A percentile compares a stretch with the other conserved stretches of the same genome.
Evolutionary conservation across 1,140 invertebrate genomes (phyloP).

Genomic region (Ips typographus): DNA sequence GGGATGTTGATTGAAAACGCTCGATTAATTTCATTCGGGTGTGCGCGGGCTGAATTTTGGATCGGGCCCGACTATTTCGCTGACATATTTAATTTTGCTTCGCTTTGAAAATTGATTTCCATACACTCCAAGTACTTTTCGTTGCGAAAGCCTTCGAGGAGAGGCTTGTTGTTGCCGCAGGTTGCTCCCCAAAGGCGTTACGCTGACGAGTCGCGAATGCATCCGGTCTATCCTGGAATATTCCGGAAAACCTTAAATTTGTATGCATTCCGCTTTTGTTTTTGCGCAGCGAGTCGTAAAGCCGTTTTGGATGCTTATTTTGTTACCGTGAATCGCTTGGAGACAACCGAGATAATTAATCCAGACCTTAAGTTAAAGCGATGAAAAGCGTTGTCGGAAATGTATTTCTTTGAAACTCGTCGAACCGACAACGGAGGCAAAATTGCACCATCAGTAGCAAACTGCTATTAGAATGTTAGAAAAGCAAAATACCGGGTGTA

Average conservation of each 20-base stretch:
- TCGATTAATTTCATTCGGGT: conserved; percentile 17
- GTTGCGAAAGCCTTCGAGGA: not conserved
- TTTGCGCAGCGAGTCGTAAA: conserved; percentile 11
- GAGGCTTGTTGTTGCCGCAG: conserved; percentile 6
- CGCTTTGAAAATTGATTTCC: too few relatives aligned
- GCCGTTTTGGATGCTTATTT: conserved; percentile 12
- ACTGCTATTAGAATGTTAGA: too few relatives aligned
- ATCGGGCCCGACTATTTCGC: not conserved
- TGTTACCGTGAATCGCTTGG: conserved; percentile 8
- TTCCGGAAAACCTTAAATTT: conserved; percentile 7
- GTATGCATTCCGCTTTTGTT: conserved; percentile 7
- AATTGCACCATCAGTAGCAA: too few relatives aligned
- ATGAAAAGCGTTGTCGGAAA: not conserved
- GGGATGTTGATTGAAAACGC: conserved; percentile 19
- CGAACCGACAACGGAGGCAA: too few relatives aligned
- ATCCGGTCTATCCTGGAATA: conserved; percentile 6
- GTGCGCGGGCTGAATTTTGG: not conserved
- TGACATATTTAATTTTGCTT: not conserved
- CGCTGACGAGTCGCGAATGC: conserved; percentile 9
- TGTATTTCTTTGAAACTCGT: too few relatives aligned
- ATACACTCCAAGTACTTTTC: too few relatives aligned
- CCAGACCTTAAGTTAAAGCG: conserved; percentile 2
- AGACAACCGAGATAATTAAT: conserved; percentile 11
- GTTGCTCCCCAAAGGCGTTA: conserved; percentile 3
- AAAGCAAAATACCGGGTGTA: too few relatives aligned